Percentiles rank a stretch among this genome's conserved stretches.
Evolutionary conservation across 2,888 invertebrate genomes (phyloP).

Genomic region (Portevinia maculata): DNA sequence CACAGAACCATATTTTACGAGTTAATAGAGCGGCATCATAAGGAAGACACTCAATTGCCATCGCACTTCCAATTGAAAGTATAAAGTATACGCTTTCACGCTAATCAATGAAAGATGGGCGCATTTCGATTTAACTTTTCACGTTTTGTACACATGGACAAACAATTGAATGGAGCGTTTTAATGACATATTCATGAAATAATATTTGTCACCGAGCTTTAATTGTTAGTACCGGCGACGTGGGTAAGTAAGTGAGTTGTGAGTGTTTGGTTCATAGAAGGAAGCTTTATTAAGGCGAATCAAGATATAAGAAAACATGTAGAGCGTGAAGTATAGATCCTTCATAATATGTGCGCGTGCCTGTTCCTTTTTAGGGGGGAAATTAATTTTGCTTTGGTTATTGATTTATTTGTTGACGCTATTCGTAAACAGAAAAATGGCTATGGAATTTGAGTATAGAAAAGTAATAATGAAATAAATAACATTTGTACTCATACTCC

Average conservation of each 20-base stretch:
- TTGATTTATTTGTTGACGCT: no score
- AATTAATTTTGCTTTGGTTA: no score
- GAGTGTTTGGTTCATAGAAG: background rate
- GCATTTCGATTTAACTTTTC: conserved; percentile 55
- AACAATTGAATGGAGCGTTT: conserved; percentile 51
- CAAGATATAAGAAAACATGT: background rate
- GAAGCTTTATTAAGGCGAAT: background rate
- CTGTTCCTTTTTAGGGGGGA: no score
- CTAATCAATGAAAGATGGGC: conserved; percentile 57
- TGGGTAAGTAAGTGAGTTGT: background rate
- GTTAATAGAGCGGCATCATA: conserved; percentile 39
- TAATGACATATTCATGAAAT: conserved; percentile 46
- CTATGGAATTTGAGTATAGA: no score
- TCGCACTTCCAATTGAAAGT: conserved; percentile 64
- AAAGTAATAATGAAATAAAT: no score
- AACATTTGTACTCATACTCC: no score
- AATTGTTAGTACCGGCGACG: background rate
- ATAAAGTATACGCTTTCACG: conserved; percentile 34
- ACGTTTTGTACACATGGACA: conserved; percentile 66
- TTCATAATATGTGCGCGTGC: no score
- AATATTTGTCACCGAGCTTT: conserved; percentile 10
- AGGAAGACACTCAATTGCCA: conserved; percentile 64
- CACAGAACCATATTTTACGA: background rate
- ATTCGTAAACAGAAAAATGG: no score
- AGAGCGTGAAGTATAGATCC: background rate